Conservation (phyloP, 2,797 vertebrate genomes). For the Graptemys geographica region DNA sequence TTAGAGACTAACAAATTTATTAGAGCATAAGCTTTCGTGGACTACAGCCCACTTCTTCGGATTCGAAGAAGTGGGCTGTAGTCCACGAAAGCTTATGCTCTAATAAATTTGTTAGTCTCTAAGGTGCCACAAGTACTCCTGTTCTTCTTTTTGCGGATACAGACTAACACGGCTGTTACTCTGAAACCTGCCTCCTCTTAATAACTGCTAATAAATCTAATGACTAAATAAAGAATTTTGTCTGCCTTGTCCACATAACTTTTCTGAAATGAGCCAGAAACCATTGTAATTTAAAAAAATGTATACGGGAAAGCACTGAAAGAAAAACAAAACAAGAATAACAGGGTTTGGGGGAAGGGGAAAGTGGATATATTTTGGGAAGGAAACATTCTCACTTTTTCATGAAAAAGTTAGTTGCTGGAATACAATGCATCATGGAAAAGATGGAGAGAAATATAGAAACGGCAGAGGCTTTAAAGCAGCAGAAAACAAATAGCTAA, state of each 20-base stretch:
- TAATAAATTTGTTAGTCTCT: too few relatives aligned
- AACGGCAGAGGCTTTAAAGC: background rate
- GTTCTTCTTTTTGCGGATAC: too few relatives aligned
- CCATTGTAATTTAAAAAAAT: conserved; percentile 28
- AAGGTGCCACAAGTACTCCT: too few relatives aligned
- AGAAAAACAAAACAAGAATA: conserved; percentile 13
- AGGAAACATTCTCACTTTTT: background rate
- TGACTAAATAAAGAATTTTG: conserved; percentile 18
- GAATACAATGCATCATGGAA: background rate
- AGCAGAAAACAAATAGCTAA: background rate
- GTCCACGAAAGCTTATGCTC: too few relatives aligned
- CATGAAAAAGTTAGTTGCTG: background rate
- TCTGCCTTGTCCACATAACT: background rate
- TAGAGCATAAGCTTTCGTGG: too few relatives aligned
- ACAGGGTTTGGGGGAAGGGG: conserved; percentile 2
- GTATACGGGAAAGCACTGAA: conserved; percentile 26
- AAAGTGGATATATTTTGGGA: background rate
- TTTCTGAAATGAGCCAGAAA: conserved; percentile 18
- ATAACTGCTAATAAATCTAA: conserved; percentile 15
- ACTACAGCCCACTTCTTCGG: too few relatives aligned
- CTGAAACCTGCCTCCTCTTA: background rate
- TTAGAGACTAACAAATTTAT: too few relatives aligned
- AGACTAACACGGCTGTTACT: too few relatives aligned
- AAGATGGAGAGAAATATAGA: background rate
- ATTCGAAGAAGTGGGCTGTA: too few relatives aligned